These are phyloP conservation scores for Gorsachius magnificus DNA, from an alignment of 2,797 vertebrate species.

Conservation along the genomic window DNA sequence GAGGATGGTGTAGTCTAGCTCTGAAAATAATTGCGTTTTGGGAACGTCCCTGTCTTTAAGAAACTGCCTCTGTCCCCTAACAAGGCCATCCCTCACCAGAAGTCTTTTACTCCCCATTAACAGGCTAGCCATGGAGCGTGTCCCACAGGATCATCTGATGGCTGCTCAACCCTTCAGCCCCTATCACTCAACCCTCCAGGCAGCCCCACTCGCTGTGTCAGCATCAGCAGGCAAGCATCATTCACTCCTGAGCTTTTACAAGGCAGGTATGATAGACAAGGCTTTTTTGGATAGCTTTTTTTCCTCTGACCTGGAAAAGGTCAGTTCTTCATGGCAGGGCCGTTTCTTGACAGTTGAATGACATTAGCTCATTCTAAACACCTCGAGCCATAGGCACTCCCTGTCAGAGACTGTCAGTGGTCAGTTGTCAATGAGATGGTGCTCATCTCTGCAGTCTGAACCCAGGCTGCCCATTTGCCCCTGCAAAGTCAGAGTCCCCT, in stretches of 20 bases:
- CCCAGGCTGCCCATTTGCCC: background rate
- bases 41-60: background rate
- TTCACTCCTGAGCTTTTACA: background rate
- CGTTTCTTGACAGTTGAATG: background rate
- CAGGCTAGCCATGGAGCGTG: background rate
- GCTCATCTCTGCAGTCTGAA: background rate
- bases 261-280: background rate
- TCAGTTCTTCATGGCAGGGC: background rate
- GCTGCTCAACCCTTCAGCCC: background rate
- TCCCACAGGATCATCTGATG: background rate
- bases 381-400: background rate
- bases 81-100: background rate
- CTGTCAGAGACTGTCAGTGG: background rate
- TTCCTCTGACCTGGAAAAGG: background rate
- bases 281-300: background rate
- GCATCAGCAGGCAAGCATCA: background rate
- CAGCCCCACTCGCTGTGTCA: fast-evolving
- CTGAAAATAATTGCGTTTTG: background rate
- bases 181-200: background rate
- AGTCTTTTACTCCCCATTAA: background rate
- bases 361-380: background rate
- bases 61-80: background rate
- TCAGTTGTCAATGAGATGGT: background rate
- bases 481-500: fast-evolving
- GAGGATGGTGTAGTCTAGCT: background rate